These are phyloP conservation scores for Protomyctophum bolini DNA, from an alignment of 2,113 vertebrate species.

Conservation along the genomic window DNA sequence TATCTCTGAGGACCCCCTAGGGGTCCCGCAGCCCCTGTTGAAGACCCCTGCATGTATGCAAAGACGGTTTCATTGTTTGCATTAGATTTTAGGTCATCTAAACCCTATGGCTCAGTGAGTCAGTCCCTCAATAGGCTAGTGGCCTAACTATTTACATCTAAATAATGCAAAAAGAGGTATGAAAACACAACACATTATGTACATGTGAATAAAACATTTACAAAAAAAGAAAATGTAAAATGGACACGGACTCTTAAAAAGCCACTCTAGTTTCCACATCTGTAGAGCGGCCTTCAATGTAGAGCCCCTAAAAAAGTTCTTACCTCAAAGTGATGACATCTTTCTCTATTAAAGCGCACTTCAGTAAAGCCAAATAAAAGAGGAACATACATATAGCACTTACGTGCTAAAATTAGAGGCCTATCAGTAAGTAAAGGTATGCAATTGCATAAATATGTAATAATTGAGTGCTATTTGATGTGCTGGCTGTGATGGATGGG, in stretches of 20 bases:
- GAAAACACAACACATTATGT: constrained; percentile 59
- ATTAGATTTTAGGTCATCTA: constrained; percentile 36
- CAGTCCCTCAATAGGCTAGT: constrained; percentile 37
- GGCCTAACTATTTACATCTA: constrained; percentile 54
- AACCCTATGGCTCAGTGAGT: constrained; percentile 38
- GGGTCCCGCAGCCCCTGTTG: too few species aligned
- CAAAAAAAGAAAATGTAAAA: constrained; percentile 29
- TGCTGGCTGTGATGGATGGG: constrained; percentile 24
- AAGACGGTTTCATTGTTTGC: constrained; percentile 41
- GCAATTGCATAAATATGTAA: constrained; percentile 30
- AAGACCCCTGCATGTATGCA: constrained; percentile 3
- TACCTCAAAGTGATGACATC: constrained; percentile 57
- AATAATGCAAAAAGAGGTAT: constrained; percentile 56
- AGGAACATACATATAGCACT: constrained; percentile 16
- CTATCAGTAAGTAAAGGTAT: constrained; percentile 11
- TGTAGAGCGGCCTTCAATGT: constrained; percentile 44
- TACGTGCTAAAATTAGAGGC: constrained; percentile 30
- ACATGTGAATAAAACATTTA: constrained; percentile 71
- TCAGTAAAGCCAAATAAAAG: constrained; percentile 57
- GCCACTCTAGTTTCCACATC: constrained; percentile 37
- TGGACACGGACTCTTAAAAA: constrained; percentile 11
- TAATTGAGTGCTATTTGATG: constrained; percentile 10
- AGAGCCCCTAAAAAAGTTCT: constrained; percentile 52
- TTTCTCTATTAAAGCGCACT: constrained; percentile 62
- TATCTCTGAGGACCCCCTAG: too few species aligned